phyloP scores from a whole-genome alignment of 1,140 invertebrate genomes.

The Parapsyche elsis region DNA sequence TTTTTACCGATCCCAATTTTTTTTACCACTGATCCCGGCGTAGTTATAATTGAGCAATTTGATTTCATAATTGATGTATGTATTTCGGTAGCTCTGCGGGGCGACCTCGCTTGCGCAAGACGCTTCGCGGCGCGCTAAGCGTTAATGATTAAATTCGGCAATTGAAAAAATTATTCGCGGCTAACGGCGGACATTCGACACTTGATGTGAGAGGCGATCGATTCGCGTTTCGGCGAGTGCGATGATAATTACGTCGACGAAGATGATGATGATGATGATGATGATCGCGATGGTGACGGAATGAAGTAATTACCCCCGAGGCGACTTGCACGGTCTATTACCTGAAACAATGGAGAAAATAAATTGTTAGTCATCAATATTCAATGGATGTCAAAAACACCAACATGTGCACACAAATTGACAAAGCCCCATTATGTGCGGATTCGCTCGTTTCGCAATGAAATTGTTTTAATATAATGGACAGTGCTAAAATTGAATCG shows the following conservation, averaged over 20 bases:
- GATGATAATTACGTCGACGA: constrained; percentile 26
- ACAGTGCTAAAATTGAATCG: too few relatives aligned
- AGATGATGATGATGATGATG: neutral
- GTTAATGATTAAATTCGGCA: constrained; percentile 5
- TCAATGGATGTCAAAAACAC: constrained; percentile 30
- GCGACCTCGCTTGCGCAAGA: constrained; percentile 11
- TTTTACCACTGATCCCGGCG: neutral
- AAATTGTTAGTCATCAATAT: constrained; percentile 29
- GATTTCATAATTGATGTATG: constrained; percentile 30
- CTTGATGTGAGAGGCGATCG: neutral
- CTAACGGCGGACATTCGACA: neutral
- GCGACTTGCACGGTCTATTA: constrained; percentile 20
- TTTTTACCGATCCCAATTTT: constrained; percentile 11
- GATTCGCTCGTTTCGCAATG: too few relatives aligned
- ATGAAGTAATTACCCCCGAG: constrained; percentile 31
- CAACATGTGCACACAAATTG: neutral
- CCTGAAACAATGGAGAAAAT: constrained; percentile 40
- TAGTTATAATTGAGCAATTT: constrained; percentile 23
- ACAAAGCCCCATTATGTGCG: too few relatives aligned
- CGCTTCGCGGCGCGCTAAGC: neutral
- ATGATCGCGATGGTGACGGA: constrained; percentile 22
- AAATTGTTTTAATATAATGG: too few relatives aligned
- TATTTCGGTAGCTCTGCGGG: constrained; percentile 18
- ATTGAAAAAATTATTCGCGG: constrained; percentile 11
- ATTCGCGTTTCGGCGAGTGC: neutral